Conservation (phyloP, 2,113 vertebrate genomes). For the Leptosomus discolor region DNA sequence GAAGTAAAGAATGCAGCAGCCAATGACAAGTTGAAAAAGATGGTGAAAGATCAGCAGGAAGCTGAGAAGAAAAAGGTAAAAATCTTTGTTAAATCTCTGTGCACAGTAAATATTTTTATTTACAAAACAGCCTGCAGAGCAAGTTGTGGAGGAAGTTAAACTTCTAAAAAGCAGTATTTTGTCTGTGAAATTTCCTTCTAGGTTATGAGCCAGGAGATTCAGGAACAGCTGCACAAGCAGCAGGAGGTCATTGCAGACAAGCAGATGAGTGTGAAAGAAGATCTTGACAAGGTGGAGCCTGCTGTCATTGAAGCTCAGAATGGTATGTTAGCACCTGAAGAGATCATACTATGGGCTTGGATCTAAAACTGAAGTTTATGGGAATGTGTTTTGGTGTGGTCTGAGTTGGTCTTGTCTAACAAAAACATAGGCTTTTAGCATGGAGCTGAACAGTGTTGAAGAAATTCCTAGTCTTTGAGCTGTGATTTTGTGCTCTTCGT, state of each 20-base stretch:
- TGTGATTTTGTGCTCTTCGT: not conserved
- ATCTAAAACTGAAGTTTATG: not conserved
- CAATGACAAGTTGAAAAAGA: conserved; percentile 98
- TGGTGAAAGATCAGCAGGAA: conserved; percentile 98
- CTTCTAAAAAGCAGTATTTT: not conserved
- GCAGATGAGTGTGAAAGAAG: conserved; percentile 92
- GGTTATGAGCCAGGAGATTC: conserved; percentile 99
- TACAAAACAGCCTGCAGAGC: not conserved
- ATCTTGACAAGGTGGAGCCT: conserved; percentile 96
- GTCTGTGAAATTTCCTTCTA: conserved; percentile 28
- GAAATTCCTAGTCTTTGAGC: not conserved
- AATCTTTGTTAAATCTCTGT: not conserved
- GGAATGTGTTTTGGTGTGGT: not conserved
- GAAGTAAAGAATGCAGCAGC: conserved; percentile 97
- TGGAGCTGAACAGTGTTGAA: not conserved
- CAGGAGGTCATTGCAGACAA: conserved; percentile 97
- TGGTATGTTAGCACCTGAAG: conserved; percentile 71
- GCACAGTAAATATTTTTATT: not conserved
- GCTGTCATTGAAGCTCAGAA: conserved; percentile 98
- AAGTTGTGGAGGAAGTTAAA: not conserved
- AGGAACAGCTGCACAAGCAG: conserved; percentile 95
- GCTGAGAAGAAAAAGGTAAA: conserved; percentile 97
- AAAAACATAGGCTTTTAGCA: not conserved
- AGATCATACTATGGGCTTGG: not conserved
- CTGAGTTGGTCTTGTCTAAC: not conserved